phyloP scores from a whole-genome alignment of 53 echinoderm and acorn worm species.

The Echinarachnius parma region DNA sequence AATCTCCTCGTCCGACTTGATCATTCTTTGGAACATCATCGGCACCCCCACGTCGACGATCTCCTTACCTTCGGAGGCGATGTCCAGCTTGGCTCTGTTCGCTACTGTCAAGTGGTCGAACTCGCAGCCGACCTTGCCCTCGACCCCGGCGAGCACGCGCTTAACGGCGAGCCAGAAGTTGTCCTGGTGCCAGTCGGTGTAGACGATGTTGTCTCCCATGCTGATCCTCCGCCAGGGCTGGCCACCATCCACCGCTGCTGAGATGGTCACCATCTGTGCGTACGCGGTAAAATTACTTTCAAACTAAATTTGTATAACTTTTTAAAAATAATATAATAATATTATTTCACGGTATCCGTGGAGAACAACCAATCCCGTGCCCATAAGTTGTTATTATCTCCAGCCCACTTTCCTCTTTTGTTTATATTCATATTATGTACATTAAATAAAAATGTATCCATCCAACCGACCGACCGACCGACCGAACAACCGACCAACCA shows the following conservation, averaged over 20 bases:
- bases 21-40: constrained; percentile 68
- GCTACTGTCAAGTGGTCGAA: constrained; percentile 61
- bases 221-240: constrained; percentile 74
- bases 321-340: too few relatives aligned
- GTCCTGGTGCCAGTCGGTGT: constrained; percentile 87
- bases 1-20: constrained; percentile 89
- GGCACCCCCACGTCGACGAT: constrained; percentile 71
- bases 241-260: constrained; percentile 74
- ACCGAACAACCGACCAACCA: too few relatives aligned
- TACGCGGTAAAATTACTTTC: too few relatives aligned
- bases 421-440: too few relatives aligned
- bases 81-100: constrained; percentile 53
- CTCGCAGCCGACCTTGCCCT: constrained; percentile 73
- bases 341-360: too few relatives aligned
- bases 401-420: too few relatives aligned
- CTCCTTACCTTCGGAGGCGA: constrained; percentile 40
- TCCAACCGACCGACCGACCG: too few relatives aligned
- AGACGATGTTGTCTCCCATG: constrained; percentile 70
- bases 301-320: too few relatives aligned
- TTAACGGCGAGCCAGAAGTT: constrained; percentile 84
- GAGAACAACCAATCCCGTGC: too few relatives aligned
- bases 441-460: too few relatives aligned
- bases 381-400: too few relatives aligned
- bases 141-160: constrained; percentile 39
- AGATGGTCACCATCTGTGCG: constrained; percentile 60